phyloP scores from a whole-genome alignment of 2,888 invertebrate genomes.

The Thymelicus lineola region DNA sequence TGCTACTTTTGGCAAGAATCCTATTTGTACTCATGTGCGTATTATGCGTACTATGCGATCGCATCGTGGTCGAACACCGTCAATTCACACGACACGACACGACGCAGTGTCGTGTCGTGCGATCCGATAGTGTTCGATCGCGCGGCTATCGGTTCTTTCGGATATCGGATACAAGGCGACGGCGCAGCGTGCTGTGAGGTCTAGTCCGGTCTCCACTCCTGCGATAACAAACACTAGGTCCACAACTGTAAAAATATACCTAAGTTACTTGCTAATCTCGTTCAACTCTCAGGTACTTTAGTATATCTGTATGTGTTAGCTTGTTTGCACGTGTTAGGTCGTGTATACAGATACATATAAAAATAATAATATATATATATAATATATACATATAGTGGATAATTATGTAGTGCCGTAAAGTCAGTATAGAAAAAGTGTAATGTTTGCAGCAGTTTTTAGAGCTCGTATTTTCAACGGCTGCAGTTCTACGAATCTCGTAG shows the following conservation, averaged over 20 bases:
- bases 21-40: constrained; percentile 67
- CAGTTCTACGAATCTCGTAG: neutral
- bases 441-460: too few species aligned
- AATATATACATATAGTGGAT: neutral
- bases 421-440: neutral
- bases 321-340: neutral
- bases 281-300: neutral
- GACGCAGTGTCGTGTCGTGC: neutral
- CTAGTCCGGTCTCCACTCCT: constrained; percentile 1
- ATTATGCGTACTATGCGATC: constrained; percentile 27
- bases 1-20: constrained; percentile 64
- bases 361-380: neutral
- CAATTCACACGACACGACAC: neutral
- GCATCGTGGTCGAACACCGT: neutral
- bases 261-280: neutral
- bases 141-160: constrained; percentile 39
- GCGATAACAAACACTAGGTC: neutral
- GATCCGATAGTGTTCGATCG: neutral
- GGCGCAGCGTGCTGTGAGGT: neutral
- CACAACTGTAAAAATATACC: constrained; percentile 3
- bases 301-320: neutral
- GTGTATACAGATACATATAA: neutral
- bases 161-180: constrained; percentile 38
- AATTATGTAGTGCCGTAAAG: neutral
- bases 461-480: neutral